Conservation (phyloP, 2,113 vertebrate species). For the Morone chrysops region DNA sequence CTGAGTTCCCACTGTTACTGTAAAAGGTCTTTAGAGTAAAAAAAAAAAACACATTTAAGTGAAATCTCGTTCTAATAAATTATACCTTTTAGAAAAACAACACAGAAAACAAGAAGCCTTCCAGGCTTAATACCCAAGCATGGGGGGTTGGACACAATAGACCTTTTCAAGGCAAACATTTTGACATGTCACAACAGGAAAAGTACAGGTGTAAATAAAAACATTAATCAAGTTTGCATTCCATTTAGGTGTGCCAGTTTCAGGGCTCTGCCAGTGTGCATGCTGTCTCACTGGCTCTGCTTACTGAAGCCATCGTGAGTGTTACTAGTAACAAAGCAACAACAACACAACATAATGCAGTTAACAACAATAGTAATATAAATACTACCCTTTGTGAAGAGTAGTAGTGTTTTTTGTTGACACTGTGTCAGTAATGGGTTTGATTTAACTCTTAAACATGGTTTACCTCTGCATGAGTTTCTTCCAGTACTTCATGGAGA, state of each 20-base stretch:
- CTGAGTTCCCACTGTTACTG: neutral
- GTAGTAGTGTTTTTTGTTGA: neutral
- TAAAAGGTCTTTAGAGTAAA: neutral
- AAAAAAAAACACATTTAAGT: neutral
- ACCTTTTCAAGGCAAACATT: neutral
- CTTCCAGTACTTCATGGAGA: conserved; percentile 99
- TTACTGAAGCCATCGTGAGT: neutral
- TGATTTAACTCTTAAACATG: neutral
- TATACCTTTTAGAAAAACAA: neutral
- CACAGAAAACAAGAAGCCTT: neutral
- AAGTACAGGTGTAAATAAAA: neutral
- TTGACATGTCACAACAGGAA: neutral
- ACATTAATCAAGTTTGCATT: neutral
- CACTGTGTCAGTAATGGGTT: neutral
- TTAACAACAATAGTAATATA: neutral
- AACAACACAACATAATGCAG: neutral
- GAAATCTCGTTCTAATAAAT: no score
- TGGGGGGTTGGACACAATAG: neutral
- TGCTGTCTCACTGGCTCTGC: neutral
- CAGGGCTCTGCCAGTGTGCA: no score
- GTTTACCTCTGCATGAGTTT: conserved; percentile 96
- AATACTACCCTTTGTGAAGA: neutral
- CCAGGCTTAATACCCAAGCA: neutral
- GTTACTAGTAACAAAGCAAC: neutral
- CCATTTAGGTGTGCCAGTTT: no score